phyloP scores from a whole-genome alignment of 1,140 invertebrate genomes.

The Cydia amplana region DNA sequence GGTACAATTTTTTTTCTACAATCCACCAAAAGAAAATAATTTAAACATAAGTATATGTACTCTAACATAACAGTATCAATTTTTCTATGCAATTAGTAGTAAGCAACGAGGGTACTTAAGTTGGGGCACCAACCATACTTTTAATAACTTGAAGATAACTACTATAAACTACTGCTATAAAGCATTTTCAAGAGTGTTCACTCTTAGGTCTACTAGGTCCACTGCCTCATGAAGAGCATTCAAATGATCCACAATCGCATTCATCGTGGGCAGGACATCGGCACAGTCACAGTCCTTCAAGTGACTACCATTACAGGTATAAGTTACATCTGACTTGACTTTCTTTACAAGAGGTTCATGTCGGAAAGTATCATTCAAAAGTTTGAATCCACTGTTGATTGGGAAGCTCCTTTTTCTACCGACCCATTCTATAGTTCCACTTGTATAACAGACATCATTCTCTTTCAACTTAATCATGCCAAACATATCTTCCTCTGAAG shows the following conservation, averaged over 20 bases:
- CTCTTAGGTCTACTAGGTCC: conserved; percentile 70
- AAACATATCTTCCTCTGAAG: conserved; percentile 53
- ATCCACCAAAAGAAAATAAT: conserved; percentile 20
- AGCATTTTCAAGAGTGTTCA: conserved; percentile 69
- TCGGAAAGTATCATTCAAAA: conserved; percentile 49
- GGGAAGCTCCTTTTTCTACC: conserved; percentile 70
- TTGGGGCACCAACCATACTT: too few relatives aligned
- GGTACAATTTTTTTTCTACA: conserved; percentile 8
- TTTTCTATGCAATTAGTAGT: too few relatives aligned
- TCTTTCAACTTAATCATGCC: conserved; percentile 70
- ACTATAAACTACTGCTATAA: conserved; percentile 33
- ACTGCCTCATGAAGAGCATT: conserved; percentile 75
- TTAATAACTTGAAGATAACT: conserved; percentile 36
- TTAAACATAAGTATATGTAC: conserved; percentile 10
- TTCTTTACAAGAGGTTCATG: conserved; percentile 60
- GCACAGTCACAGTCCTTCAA: conserved; percentile 69
- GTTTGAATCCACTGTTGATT: conserved; percentile 72
- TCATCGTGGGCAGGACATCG: conserved; percentile 73
- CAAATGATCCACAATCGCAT: conserved; percentile 75
- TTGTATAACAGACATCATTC: conserved; percentile 72
- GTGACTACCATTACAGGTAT: conserved; percentile 39
- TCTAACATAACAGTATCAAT: too few relatives aligned
- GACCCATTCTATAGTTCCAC: conserved; percentile 74
- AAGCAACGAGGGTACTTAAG: too few relatives aligned
- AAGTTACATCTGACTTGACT: conserved; percentile 51